These are phyloP conservation scores for Actenoides lindsayi DNA, from an alignment of 2,113 vertebrate species.

Conservation along the genomic window DNA sequence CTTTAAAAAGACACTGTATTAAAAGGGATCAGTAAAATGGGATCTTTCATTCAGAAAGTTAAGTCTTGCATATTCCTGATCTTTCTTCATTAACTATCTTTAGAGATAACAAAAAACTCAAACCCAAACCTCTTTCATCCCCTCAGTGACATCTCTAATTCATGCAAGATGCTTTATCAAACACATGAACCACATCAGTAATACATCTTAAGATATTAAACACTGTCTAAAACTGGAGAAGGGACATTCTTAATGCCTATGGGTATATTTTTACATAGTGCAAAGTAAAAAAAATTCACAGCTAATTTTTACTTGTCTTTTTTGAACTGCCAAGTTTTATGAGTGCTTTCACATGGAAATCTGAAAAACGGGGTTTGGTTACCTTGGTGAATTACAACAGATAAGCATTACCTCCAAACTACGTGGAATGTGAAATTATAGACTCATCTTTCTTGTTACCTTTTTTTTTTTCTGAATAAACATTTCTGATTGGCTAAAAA, in stretches of 20 bases:
- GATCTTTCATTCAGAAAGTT: neutral
- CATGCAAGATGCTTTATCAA: neutral
- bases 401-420: neutral
- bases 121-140: neutral
- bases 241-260: neutral
- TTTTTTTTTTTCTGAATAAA: neutral
- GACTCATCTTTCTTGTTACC: neutral
- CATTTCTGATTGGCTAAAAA: neutral
- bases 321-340: neutral
- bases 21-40: neutral
- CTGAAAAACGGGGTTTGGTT: neutral
- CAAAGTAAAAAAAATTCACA: neutral
- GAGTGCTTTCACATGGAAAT: neutral
- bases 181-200: neutral
- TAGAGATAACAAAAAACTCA: neutral
- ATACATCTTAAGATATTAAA: neutral
- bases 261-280: neutral
- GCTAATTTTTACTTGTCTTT: neutral
- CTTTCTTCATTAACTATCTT: neutral
- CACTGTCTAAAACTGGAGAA: neutral
- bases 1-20: neutral
- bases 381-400: neutral
- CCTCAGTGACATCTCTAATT: neutral
- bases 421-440: neutral
- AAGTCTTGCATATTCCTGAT: neutral